These are phyloP conservation scores for Aricia artaxerxes DNA, from an alignment of 2,888 invertebrate species.

Conservation along the genomic window DNA sequence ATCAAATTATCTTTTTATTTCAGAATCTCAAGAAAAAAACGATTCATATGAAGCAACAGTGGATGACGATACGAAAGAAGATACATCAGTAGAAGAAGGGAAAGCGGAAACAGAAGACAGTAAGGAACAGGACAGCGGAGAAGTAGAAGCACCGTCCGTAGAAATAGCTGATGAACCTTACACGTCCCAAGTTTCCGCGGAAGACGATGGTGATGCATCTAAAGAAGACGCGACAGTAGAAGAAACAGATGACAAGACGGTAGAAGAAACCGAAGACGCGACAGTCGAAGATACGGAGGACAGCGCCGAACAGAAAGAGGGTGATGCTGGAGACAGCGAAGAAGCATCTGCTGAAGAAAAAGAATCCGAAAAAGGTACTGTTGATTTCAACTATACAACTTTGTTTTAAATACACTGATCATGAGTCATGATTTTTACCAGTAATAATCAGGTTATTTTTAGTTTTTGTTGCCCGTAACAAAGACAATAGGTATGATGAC, in stretches of 20 bases:
- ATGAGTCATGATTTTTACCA: not conserved
- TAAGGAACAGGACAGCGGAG: slow-evolving; percentile 49
- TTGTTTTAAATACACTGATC: not conserved
- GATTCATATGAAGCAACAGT: slow-evolving; percentile 76
- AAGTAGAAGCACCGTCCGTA: slow-evolving; percentile 63
- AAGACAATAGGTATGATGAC: too few species aligned
- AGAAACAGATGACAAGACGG: slow-evolving; percentile 40
- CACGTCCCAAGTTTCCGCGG: slow-evolving; percentile 70
- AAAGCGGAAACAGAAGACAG: slow-evolving; percentile 53
- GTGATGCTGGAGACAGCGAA: slow-evolving; percentile 51
- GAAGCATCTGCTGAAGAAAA: slow-evolving; percentile 74
- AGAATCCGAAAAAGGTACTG: slow-evolving; percentile 67
- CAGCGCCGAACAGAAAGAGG: slow-evolving; percentile 67
- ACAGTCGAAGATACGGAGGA: slow-evolving; percentile 42
- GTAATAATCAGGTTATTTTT: not conserved
- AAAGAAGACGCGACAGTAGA: slow-evolving; percentile 59
- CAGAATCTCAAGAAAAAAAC: slow-evolving; percentile 75
- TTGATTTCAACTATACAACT: not conserved
- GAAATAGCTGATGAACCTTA: slow-evolving; percentile 77
- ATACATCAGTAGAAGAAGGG: slow-evolving; percentile 64
- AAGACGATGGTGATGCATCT: slow-evolving; percentile 66
- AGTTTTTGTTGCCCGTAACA: not conserved
- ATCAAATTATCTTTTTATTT: slow-evolving; percentile 45
- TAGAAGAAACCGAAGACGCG: not conserved
- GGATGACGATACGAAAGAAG: slow-evolving; percentile 70